Evolutionary conservation across 30 jellyfish, hydroid and myxozoan species (phyloP), one percentile per base, ranked within the genome.

Genomic region (Pseudorhiza aurosa): DNA sequence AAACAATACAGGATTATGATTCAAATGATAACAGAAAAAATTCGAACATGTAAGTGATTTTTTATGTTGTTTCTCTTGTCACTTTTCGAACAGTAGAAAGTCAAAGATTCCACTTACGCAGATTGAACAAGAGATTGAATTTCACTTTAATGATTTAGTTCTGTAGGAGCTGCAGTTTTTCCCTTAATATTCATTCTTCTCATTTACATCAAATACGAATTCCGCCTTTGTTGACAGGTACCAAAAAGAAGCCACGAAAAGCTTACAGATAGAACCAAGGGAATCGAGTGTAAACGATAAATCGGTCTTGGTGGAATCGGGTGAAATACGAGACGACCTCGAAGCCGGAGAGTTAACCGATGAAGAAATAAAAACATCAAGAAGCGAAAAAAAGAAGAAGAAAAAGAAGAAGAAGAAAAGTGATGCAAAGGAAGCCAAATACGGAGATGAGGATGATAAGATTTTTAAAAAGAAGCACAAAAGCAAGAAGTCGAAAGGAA

Each of bases 271-370:
- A 14, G 63, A 4, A 4, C 63, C 5, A 2, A 29, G 7, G 2
- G 7, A 5, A 14, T 6, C n/a, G 7, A 29, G 6, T 49, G 63
- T 49, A 15, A 29, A 49, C 22, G 63, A 49, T 2, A 5, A 49
- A 14, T 14, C 63, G 6, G 29, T 26, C n/a, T 2, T 49, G n/a
- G 42, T 2, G 14, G 26, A 2, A 2, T n/a, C n/a, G n/a, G 63
- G 22, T 5, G 65, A 8, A 26, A 19, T 35, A 32, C 11, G 35
- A 26, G 65, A 46, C 21, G 75, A 51, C 19, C 45, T 72, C 17
- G 86, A 72, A 36, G 86, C 86, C 6, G 86, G 86, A 29, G 86
- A 72, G 40, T 40, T 72, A 17, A 33, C 65, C 32, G 86, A 51
- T 12, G 72, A 57, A 9, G 83, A 70, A 59, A 21, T 15, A 2